phyloP scores from a whole-genome alignment of 2,797 vertebrate species.

The Halcyon leucocephala region DNA sequence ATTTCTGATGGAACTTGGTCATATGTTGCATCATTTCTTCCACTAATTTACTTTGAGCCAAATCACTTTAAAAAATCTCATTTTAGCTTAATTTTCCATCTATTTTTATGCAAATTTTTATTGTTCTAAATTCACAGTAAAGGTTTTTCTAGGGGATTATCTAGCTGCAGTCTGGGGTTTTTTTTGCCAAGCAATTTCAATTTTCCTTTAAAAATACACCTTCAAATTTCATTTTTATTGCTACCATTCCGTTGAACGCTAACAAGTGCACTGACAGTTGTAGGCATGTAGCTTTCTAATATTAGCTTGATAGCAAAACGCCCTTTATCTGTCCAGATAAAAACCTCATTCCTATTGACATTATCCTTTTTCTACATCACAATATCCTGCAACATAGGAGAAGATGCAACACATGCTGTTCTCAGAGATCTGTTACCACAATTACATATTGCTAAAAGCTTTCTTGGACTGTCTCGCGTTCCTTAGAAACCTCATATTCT shows the following conservation, averaged over 20 bases:
- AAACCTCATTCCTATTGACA: neutral
- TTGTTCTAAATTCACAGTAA: neutral
- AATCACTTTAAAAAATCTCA: neutral
- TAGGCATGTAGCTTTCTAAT: neutral
- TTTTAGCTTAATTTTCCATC: neutral
- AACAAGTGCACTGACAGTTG: neutral
- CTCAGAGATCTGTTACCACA: constrained; percentile 17
- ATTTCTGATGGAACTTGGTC: neutral
- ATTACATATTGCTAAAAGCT: constrained; percentile 31
- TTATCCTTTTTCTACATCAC: neutral
- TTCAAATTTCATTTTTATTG: neutral
- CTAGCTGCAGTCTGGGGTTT: neutral
- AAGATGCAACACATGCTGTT: neutral
- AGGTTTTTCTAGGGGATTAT: neutral
- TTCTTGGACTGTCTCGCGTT: neutral
- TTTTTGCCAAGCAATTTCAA: neutral
- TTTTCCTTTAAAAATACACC: neutral
- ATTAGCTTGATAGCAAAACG: neutral
- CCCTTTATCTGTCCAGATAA: neutral
- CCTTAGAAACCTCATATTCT: neutral
- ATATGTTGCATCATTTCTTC: neutral
- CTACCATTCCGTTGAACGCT: neutral
- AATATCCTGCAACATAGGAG: neutral
- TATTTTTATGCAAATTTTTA: neutral
- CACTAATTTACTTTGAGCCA: neutral